Evolutionary conservation across 2,113 vertebrate genomes (phyloP).

Genomic region (Pseudois nayaur): DNA sequence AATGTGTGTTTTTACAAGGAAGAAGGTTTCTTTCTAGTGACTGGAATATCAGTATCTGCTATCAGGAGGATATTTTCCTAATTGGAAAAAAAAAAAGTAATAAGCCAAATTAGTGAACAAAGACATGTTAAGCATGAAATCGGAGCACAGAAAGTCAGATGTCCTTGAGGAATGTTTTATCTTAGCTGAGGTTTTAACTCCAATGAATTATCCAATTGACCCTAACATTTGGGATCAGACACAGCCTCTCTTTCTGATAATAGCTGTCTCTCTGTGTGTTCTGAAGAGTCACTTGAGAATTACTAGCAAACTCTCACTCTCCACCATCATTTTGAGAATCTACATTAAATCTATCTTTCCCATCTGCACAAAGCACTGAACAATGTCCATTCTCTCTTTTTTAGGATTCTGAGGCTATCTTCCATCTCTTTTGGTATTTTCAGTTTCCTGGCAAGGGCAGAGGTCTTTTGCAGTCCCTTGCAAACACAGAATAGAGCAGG

Average conservation of each 20-base stretch:
- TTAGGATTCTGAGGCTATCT: not conserved
- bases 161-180: conserved; percentile 33
- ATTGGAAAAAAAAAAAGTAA: not conserved
- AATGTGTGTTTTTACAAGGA: not conserved
- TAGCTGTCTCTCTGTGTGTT: not conserved
- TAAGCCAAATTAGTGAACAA: conserved; percentile 32
- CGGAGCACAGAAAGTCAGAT: not conserved
- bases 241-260: not conserved
- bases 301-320: not conserved
- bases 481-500: not conserved
- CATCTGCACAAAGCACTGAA: not conserved
- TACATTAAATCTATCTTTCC: not conserved
- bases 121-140: conserved; percentile 47
- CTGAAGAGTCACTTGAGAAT: conserved; percentile 43
- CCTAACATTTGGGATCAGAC: not conserved
- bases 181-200: conserved; percentile 23
- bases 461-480: not conserved
- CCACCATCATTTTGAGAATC: not conserved
- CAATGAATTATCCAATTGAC: conserved; percentile 40
- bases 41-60: not conserved
- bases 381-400: too few relatives aligned
- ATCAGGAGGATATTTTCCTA: not conserved
- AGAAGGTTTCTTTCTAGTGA: not conserved
- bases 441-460: not conserved
- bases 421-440: not conserved